Evolutionary conservation across 2,888 invertebrate species (phyloP).

Genomic region (Conomelus anceps): DNA sequence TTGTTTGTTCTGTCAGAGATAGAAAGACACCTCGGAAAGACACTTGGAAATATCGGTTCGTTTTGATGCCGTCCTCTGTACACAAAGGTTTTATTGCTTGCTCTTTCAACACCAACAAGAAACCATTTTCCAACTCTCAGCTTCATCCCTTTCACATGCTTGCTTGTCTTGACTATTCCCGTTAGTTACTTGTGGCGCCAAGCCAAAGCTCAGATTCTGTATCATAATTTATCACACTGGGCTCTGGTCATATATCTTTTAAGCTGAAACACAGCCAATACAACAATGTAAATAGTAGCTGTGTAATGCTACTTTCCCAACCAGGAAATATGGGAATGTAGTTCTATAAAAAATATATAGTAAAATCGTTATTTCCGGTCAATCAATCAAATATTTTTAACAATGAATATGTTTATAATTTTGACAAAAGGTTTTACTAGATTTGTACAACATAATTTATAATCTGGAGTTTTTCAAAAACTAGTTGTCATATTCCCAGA

Average conservation of each 20-base stretch:
- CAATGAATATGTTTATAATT: no score
- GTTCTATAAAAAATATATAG: no score
- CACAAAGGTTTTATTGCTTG: background rate
- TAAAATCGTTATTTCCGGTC: no score
- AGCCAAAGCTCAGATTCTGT: background rate
- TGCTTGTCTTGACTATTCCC: background rate
- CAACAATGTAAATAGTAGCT: background rate
- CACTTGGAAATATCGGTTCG: background rate
- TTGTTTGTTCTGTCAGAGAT: background rate
- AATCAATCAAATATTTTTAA: no score
- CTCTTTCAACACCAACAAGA: background rate
- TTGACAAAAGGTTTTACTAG: no score
- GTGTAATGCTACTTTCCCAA: background rate
- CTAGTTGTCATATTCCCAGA: no score
- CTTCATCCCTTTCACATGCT: background rate
- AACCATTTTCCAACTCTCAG: background rate
- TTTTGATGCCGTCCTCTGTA: background rate
- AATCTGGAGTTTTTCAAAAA: no score
- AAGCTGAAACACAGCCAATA: background rate
- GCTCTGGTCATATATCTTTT: background rate
- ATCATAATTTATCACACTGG: background rate
- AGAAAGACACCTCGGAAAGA: background rate
- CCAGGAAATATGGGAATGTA: background rate
- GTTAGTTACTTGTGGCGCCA: background rate
- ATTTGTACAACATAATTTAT: no score